Conservation (phyloP, 2,888 invertebrate species). For the Caenorhabditis sp. region DNA sequence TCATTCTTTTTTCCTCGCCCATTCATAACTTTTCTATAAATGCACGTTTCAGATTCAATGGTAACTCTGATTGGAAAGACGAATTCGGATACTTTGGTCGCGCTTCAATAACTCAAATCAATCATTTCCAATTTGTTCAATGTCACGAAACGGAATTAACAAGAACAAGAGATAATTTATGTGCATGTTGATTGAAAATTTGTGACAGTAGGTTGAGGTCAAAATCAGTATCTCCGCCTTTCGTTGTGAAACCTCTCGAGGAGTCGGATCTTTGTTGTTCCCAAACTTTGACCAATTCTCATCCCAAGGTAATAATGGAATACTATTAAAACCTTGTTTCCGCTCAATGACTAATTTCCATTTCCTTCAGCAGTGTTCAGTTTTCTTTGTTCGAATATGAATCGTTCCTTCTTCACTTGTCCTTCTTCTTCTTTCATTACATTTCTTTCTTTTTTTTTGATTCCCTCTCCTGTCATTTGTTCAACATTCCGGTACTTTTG, state of each 20-base stretch:
- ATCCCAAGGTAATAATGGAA: conserved; percentile 42
- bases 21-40: no score
- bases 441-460: conserved; percentile 23
- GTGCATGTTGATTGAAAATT: conserved; percentile 52
- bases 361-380: conserved; percentile 53
- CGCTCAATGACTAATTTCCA: conserved; percentile 60
- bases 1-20: no score
- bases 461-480: conserved; percentile 47
- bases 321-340: conserved; percentile 59
- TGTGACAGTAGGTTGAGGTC: conserved; percentile 20
- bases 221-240: not conserved
- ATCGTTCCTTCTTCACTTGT: conserved; percentile 49
- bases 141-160: not conserved
- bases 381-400: conserved; percentile 59
- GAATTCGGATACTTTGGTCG: not conserved
- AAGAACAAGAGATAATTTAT: conserved; percentile 45
- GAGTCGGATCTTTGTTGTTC: conserved; percentile 1
- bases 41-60: no score
- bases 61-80: no score
- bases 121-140: not conserved
- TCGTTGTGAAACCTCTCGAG: not conserved
- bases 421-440: conserved; percentile 20
- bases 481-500: conserved; percentile 49
- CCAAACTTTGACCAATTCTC: not conserved
- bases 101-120: conserved; percentile 27